Evolutionary conservation across 1,140 invertebrate genomes (phyloP).

Genomic region (Drosophila ananassae): DNA sequence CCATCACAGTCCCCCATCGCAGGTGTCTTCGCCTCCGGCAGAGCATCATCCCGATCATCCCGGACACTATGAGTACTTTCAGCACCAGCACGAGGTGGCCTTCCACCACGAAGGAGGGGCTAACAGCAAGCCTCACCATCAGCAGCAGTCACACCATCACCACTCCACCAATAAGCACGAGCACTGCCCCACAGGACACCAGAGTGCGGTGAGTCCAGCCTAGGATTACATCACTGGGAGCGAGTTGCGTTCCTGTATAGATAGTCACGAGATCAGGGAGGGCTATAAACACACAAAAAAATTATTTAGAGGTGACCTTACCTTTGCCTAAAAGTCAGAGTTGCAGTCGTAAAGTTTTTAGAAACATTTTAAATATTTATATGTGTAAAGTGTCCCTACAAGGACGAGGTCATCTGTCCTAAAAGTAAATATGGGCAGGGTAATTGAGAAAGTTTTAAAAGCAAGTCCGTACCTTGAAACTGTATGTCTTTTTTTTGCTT

Average conservation of each 20-base stretch:
- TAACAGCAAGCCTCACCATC: constrained; percentile 36
- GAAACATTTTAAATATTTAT: constrained; percentile 4
- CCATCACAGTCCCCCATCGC: constrained; percentile 65
- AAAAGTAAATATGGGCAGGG: background rate
- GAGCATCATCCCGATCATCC: constrained; percentile 49
- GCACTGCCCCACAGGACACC: constrained; percentile 79
- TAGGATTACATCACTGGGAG: constrained; percentile 56
- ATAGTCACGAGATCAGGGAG: constrained; percentile 24
- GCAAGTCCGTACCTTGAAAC: background rate
- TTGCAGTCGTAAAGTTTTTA: constrained; percentile 18
- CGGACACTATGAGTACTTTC: constrained; percentile 68
- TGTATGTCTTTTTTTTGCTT: background rate
- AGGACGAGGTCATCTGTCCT: background rate
- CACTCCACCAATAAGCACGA: constrained; percentile 70
- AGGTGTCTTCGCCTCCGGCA: constrained; percentile 54
- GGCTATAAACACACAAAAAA: background rate
- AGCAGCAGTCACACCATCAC: constrained; percentile 41
- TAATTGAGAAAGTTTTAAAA: background rate
- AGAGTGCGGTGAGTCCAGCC: constrained; percentile 67
- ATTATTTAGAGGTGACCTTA: constrained; percentile 22
- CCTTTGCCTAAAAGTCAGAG: constrained; percentile 1
- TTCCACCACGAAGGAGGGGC: constrained; percentile 49
- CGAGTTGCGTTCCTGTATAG: background rate
- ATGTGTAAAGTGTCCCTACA: constrained; percentile 8
- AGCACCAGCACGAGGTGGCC: constrained; percentile 64